These are phyloP conservation scores for Ceratoteleas bidentatus DNA, from an alignment of 1,140 invertebrate genomes.

Conservation along the genomic window DNA sequence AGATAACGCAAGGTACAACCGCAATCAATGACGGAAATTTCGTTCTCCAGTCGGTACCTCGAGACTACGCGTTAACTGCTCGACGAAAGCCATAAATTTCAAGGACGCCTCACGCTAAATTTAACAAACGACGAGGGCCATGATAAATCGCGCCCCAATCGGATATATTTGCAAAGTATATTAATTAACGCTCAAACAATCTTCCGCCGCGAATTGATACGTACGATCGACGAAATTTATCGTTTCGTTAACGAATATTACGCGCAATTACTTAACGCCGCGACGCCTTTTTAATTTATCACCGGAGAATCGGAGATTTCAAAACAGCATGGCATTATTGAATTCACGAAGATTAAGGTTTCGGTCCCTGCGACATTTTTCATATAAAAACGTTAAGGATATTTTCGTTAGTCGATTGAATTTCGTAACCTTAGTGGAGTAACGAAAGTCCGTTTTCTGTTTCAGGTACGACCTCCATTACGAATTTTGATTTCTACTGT, in stretches of 20 bases:
- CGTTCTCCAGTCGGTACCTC: constrained; percentile 45
- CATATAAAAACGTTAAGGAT: too few relatives aligned
- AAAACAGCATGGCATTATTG: too few relatives aligned
- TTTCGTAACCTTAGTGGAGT: too few relatives aligned
- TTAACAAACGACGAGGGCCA: constrained; percentile 40
- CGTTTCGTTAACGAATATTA: constrained; percentile 47
- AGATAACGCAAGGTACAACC: constrained; percentile 65
- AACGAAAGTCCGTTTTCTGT: too few relatives aligned
- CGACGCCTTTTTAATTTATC: not conserved
- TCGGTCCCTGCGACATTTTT: too few relatives aligned
- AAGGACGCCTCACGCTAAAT: constrained; percentile 44
- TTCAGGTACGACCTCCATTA: too few relatives aligned
- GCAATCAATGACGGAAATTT: constrained; percentile 67
- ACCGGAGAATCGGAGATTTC: too few relatives aligned
- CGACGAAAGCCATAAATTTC: constrained; percentile 57
- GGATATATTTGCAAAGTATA: constrained; percentile 59
- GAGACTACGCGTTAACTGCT: constrained; percentile 38
- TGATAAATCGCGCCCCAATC: constrained; percentile 56
- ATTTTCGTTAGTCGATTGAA: too few relatives aligned
- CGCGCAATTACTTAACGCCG: constrained; percentile 20
- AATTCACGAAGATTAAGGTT: too few relatives aligned
- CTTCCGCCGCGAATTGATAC: constrained; percentile 52
- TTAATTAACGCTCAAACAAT: constrained; percentile 58
- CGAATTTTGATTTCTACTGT: too few relatives aligned
- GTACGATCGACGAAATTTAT: constrained; percentile 53